Conservation (phyloP, 2,888 invertebrate genomes). For the Crocallis elinguaria region DNA sequence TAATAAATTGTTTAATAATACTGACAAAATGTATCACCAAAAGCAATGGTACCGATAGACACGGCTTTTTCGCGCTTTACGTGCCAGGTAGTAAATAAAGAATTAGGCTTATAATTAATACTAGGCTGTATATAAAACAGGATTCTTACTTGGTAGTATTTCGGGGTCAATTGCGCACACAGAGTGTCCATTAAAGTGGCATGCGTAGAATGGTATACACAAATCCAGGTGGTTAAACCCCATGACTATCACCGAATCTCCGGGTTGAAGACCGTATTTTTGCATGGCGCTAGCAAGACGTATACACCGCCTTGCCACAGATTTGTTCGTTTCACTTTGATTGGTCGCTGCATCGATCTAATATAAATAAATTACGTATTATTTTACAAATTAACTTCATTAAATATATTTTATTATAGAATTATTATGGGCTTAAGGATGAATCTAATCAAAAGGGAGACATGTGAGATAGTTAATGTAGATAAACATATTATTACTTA, state of each 20-base stretch:
- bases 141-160: conserved; percentile 41
- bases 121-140: too few relatives aligned
- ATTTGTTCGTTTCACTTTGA: conserved; percentile 49
- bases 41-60: too few relatives aligned
- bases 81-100: too few relatives aligned
- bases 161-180: conserved; percentile 52
- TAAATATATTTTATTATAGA: too few relatives aligned
- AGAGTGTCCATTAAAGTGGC: conserved; percentile 51
- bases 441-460: too few relatives aligned
- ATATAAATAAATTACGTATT: not conserved
- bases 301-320: conserved; percentile 49
- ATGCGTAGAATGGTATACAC: conserved; percentile 54
- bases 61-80: too few relatives aligned
- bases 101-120: too few relatives aligned
- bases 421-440: too few relatives aligned
- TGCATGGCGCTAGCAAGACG: conserved; percentile 53
- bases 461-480: too few relatives aligned
- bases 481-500: too few relatives aligned
- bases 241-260: conserved; percentile 53
- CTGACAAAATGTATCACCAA: too few relatives aligned
- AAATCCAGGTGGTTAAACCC: conserved; percentile 55
- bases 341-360: conserved; percentile 53
- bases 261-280: conserved; percentile 49
- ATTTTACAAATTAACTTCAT: not conserved
- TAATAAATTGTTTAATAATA: too few relatives aligned